Evolutionary conservation across 2,888 invertebrate genomes (phyloP), one percentile per base, ranked within the genome.

Genomic region (Teleiodes luculella): DNA sequence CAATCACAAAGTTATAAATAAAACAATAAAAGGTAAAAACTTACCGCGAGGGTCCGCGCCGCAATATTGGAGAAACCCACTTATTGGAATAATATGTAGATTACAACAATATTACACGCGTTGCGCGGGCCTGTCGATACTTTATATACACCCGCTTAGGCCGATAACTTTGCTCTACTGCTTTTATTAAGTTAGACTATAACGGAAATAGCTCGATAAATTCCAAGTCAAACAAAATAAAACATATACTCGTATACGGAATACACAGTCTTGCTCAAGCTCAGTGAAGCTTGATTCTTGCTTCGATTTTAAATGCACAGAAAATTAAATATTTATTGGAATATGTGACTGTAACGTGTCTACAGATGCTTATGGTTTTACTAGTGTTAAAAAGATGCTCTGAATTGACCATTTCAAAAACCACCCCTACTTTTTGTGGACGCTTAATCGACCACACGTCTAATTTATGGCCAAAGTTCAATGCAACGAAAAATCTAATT

Each of bases 1-100:
- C 89, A 89, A 89, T 89, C 89, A 88, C 85, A 83, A 87, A 89
- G 86, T 89, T 89, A 88, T 89, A 89, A 88, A 89, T 89, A 89
- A 88, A 89, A 88, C 88, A 89, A 89, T 88, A 88, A 89, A 88
- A 87, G 87, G 87, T 88, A 82, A 85, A 83, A 87, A 86, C 80
- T 86, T 82, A 80, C 76, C 72, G 72, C 65, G 76, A 83, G 77
- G 76, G 78, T 75, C 53, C 39, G 41, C 64, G 76, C 78, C 80
- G 72, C 85, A 80, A 86, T 87, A 87, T 86, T 80, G 85, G 72
- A 63, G 62, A 83, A 83, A 81, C 79, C 78, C 83, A 84, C 86
- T 87, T 89, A 89, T 88, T 86, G 86, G 85, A 86, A 89, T 88
- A 89, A 88, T 88, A 89, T 89, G 89, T 85, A 89, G 88, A 89